Conservation (phyloP, 2,113 vertebrate genomes). For the Octodon degus region DNA sequence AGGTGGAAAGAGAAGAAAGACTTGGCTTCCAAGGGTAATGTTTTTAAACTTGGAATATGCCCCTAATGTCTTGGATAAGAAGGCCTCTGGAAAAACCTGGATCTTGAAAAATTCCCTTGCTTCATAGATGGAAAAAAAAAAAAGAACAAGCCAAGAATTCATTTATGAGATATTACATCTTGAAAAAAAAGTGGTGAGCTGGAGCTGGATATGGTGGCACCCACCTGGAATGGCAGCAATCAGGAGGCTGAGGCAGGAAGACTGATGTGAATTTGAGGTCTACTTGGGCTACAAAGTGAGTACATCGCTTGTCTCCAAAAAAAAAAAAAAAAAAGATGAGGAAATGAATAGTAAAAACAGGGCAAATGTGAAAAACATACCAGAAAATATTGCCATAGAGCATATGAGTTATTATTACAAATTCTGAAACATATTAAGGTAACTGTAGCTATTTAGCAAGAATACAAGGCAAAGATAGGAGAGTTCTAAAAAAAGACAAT, state of each 20-base stretch:
- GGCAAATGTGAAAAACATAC: not conserved
- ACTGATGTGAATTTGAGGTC: no score
- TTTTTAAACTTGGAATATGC: not conserved
- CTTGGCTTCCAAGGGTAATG: not conserved
- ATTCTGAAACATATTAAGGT: not conserved
- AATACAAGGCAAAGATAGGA: not conserved
- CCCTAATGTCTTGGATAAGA: not conserved
- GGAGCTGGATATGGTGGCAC: no score
- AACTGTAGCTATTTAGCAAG: not conserved
- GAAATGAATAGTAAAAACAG: constrained; percentile 31
- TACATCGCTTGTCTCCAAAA: no score
- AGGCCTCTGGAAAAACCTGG: not conserved
- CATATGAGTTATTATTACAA: not conserved
- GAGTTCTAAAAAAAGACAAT: not conserved
- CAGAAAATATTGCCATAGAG: not conserved
- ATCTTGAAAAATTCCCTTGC: not conserved
- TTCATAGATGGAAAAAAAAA: not conserved
- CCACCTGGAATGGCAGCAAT: no score
- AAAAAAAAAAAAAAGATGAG: not conserved
- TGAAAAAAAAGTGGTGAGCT: not conserved
- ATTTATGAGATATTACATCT: not conserved
- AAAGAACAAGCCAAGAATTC: not conserved
- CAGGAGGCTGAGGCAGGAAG: no score
- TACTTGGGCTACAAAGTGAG: no score
- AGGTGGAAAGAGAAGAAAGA: not conserved